Conservation (phyloP, 2,888 invertebrate genomes). For the Rugalucina vietnamica region DNA sequence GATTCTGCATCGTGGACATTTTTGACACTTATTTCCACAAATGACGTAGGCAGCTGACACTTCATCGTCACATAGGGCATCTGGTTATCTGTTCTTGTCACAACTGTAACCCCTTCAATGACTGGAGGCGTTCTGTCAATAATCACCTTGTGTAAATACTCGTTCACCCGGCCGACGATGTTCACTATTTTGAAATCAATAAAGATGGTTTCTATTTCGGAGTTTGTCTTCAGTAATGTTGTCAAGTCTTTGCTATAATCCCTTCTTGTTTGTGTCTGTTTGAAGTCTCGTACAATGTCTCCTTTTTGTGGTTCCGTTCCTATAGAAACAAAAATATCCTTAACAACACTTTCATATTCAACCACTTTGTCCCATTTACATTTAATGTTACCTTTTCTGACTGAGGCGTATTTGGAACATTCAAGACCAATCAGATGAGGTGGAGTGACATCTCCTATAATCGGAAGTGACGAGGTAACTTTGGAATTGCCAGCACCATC, state of each 20-base stretch:
- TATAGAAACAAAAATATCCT: slow-evolving; percentile 50
- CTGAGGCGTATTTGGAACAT: slow-evolving; percentile 61
- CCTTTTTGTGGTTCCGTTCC: slow-evolving; percentile 35
- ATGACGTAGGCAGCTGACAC: slow-evolving; percentile 65
- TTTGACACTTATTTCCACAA: slow-evolving; percentile 50
- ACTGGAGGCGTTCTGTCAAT: slow-evolving; percentile 61
- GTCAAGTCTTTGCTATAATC: slow-evolving; percentile 40
- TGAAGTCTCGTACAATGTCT: slow-evolving; percentile 40
- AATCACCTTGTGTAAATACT: slow-evolving; percentile 42
- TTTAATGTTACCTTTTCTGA: slow-evolving; percentile 42
- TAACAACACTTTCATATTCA: slow-evolving; percentile 66
- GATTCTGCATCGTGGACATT: slow-evolving; percentile 58
- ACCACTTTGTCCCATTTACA: slow-evolving; percentile 60
- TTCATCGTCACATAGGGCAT: slow-evolving; percentile 8
- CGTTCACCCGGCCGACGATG: slow-evolving; percentile 41
- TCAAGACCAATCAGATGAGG: slow-evolving; percentile 54
- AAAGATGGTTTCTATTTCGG: slow-evolving; percentile 36
- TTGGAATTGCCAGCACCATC: slow-evolving; percentile 65
- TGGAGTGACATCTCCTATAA: slow-evolving; percentile 60
- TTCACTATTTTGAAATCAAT: slow-evolving; percentile 52
- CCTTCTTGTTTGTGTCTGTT: slow-evolving; percentile 24
- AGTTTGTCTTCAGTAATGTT: neutral
- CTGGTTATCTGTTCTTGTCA: slow-evolving; percentile 44
- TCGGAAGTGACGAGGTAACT: slow-evolving; percentile 47
- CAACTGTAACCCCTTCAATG: slow-evolving; percentile 47